Evolutionary conservation across 1,140 invertebrate species (phyloP), one percentile per base, ranked within the genome.

Genomic region (Drosophila ananassae): DNA sequence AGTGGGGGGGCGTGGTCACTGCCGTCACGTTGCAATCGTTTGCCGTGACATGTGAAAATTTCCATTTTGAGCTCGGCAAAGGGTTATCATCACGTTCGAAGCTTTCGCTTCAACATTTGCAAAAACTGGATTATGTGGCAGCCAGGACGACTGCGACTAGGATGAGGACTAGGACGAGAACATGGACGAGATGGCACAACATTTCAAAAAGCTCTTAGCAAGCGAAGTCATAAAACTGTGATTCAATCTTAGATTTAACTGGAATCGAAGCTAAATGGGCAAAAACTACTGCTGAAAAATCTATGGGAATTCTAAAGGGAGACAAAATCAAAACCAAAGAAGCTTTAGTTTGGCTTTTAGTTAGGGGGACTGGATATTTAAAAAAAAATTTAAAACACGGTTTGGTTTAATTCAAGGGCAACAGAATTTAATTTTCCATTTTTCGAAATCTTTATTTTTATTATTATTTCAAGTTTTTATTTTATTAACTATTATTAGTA

Each of bases 11-110:
- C 48, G 50, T 41, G 46, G 46, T 47, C 28, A 10, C 10, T 39
- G 46, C 63, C 41, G 63, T 67, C 63, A 67, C 63, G 63, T 67
- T 51, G 63, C 63, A 63, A 32, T 50, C 46, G 44, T 66, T 50
- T 34, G 62, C 34, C 62, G 58, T 66, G 62, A 66, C 62, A 61
- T 50, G 57, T 13, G 44, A 34, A 57, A 62, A 62, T 63, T 66
- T 47, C 25, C 47, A 62, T 66, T 60, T 62, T 22, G 44, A 47
- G 21, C 21, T 17, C 21, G 44, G 17, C 24, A 50, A 50, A 62
- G 30, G 44, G 32, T 61, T 64, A 48, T 48, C 56, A 61, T 46
- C 57, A 59, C 57, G 57, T 59, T 51, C 44, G 41, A 25, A n/a
- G 41, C 41, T 21, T n/a, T 46, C 25, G 50, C 28, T 13, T 30